These are phyloP conservation scores for Hanleya hanleyi DNA, from an alignment of 2,888 invertebrate genomes.

Conservation along the genomic window DNA sequence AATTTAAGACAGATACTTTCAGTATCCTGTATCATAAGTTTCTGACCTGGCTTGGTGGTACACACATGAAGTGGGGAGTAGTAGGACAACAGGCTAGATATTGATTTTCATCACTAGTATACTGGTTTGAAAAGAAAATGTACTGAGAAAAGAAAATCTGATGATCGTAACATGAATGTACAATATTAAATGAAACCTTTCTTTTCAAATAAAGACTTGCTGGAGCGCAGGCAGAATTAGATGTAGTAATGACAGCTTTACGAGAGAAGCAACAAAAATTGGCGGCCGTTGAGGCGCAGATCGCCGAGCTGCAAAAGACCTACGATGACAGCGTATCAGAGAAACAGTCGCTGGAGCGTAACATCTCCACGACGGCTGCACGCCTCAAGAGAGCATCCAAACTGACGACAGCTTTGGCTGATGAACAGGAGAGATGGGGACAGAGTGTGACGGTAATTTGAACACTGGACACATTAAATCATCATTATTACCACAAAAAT, in stretches of 20 bases:
- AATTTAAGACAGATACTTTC: too few relatives aligned
- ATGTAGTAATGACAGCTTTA: constrained; percentile 83
- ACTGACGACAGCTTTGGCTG: constrained; percentile 88
- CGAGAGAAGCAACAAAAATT: constrained; percentile 87
- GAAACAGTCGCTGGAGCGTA: constrained; percentile 83
- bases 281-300: constrained; percentile 85
- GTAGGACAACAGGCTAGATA: too few relatives aligned
- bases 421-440: constrained; percentile 90
- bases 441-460: constrained; percentile 79
- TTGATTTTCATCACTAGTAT: too few relatives aligned
- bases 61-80: too few relatives aligned
- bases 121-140: not conserved
- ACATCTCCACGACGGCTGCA: constrained; percentile 85
- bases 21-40: too few relatives aligned
- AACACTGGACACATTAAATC: too few relatives aligned
- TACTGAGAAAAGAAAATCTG: not conserved
- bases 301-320: constrained; percentile 73
- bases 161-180: not conserved
- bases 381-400: constrained; percentile 87
- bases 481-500: too few relatives aligned
- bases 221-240: constrained; percentile 84
- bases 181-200: not conserved
- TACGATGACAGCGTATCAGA: constrained; percentile 77
- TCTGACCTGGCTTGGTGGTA: too few relatives aligned
- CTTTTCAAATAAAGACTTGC: constrained; percentile 55